Percentiles rank a stretch among this genome's conserved stretches.
Evolutionary conservation across 2,113 vertebrate genomes (phyloP).

Genomic region (Sturnus vulgaris): DNA sequence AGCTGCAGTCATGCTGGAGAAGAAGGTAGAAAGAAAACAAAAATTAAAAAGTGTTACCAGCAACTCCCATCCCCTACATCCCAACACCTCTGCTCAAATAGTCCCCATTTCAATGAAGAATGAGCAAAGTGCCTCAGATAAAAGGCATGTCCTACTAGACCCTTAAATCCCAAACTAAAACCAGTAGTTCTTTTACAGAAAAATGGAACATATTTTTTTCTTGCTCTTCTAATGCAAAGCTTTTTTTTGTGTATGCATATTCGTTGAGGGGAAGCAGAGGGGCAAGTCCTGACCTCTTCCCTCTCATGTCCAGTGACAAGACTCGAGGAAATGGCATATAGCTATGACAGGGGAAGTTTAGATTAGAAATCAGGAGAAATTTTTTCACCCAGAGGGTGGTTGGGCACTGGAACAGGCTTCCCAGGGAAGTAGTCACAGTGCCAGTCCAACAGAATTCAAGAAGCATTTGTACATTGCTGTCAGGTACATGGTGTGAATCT

Average conservation of each 20-base stretch:
- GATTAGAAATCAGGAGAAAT: neutral
- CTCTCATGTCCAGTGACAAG: neutral
- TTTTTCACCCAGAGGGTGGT: neutral
- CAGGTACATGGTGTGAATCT: neutral
- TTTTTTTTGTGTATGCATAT: neutral
- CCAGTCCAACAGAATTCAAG: neutral
- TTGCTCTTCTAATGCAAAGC: neutral
- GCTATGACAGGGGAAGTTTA: neutral
- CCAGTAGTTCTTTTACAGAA: neutral
- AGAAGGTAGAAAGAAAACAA: neutral
- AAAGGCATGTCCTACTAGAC: neutral
- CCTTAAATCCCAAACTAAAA: neutral
- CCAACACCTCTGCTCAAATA: neutral
- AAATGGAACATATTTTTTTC: neutral
- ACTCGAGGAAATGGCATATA: neutral
- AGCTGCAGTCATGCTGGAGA: neutral
- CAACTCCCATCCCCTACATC: neutral
- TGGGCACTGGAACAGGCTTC: neutral
- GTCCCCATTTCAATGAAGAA: neutral
- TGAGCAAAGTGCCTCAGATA: neutral
- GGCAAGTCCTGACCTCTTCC: neutral
- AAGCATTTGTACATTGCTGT: neutral
- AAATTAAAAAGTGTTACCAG: neutral
- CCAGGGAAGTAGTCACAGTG: fast-evolving
- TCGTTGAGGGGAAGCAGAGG: fast-evolving